Conservation (phyloP, 2,888 invertebrate genomes). For the Tetranychus piercei region DNA sequence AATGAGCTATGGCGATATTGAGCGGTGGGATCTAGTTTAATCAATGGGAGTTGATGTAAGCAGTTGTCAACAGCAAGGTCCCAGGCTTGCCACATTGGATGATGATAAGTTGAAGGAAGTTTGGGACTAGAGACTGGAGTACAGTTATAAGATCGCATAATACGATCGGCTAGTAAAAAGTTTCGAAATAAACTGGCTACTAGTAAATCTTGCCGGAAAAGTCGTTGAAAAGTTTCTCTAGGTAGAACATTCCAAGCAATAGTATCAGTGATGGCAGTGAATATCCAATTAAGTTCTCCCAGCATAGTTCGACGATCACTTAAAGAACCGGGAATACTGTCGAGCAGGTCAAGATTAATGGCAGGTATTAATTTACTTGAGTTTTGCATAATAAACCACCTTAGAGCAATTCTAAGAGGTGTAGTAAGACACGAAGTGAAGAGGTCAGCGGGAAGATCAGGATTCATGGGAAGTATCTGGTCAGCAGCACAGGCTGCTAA, state of each 20-base stretch:
- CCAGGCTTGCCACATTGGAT: conserved; percentile 65
- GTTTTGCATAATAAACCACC: conserved; percentile 79
- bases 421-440: conserved; percentile 97
- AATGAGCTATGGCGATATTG: conserved; percentile 54
- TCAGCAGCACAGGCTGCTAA: conserved; percentile 84
- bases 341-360: conserved; percentile 64
- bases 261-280: conserved; percentile 97
- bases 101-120: conserved; percentile 66
- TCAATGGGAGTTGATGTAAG: conserved; percentile 59
- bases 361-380: conserved; percentile 60
- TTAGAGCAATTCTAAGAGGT: conserved; percentile 83
- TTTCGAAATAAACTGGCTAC: conserved; percentile 96
- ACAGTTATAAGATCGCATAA: conserved; percentile 88
- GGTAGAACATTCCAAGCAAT: conserved; percentile 97
- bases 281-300: conserved; percentile 98
- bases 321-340: conserved; percentile 86
- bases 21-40: conserved; percentile 28
- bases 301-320: conserved; percentile 88
- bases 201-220: conserved; percentile 88
- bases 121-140: conserved; percentile 81
- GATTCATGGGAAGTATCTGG: conserved; percentile 86
- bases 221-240: conserved; percentile 78
- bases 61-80: conserved; percentile 88
- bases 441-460: conserved; percentile 86
- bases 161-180: conserved; percentile 84